Evolutionary conservation across 2,888 invertebrate species (phyloP).

Genomic region (Limnephilus rhombicus): DNA sequence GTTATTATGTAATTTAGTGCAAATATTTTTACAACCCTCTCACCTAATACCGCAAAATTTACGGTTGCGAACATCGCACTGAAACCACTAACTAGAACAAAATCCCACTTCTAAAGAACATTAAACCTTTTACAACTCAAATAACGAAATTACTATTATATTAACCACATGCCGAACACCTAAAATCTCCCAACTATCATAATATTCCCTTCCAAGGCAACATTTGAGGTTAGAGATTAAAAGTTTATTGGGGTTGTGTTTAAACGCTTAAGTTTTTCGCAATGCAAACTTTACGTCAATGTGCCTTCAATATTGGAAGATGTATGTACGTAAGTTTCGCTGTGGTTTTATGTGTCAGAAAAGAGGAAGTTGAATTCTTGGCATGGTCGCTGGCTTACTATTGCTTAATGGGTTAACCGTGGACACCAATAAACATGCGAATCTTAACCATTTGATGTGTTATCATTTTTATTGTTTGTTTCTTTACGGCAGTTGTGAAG

Average conservation of each 20-base stretch:
- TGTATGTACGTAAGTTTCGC: not conserved
- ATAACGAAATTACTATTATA: conserved; percentile 19
- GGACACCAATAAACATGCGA: not conserved
- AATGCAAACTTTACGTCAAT: not conserved
- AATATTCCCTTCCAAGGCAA: not conserved
- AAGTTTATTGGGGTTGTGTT: not conserved
- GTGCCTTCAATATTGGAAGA: not conserved
- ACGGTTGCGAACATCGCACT: not conserved
- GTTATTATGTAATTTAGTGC: not conserved
- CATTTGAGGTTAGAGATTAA: conserved; percentile 1
- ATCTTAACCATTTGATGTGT: not conserved
- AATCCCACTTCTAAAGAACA: not conserved
- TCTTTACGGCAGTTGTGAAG: not conserved
- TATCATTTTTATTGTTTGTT: not conserved
- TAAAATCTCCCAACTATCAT: not conserved
- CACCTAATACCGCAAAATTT: not conserved
- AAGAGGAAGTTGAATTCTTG: not conserved
- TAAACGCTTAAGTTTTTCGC: not conserved
- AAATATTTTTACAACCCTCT: not conserved
- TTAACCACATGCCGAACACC: not conserved
- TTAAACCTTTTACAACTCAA: conserved; percentile 5
- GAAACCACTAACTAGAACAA: not conserved
- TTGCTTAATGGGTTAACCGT: not conserved
- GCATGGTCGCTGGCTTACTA: not conserved
- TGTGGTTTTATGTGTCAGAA: not conserved